These are phyloP conservation scores for Sarcophilus harrisii DNA, from an alignment of 2,797 vertebrate genomes.

Conservation along the genomic window DNA sequence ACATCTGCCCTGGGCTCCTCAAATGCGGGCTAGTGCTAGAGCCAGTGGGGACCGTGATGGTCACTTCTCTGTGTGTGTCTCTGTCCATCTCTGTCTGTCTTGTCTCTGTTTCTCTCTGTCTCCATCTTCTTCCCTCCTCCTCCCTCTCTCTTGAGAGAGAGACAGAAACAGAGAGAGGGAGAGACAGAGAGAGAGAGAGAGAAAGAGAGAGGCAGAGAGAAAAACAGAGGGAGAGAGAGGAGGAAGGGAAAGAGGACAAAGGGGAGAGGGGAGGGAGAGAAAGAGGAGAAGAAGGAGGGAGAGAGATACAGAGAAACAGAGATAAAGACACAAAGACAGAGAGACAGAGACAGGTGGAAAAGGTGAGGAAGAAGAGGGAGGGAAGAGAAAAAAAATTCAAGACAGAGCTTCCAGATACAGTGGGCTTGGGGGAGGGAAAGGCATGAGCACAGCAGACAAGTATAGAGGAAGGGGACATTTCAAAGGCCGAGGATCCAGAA, in stretches of 20 bases:
- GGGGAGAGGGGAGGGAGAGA: no score
- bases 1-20: no score
- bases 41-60: no score
- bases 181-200: accelerated
- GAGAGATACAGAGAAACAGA: neutral
- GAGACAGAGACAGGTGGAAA: neutral
- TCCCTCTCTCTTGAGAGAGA: no score
- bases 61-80: neutral
- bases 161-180: neutral
- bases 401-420: neutral
- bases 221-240: no score
- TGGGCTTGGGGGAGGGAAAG: neutral
- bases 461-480: neutral
- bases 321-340: no score
- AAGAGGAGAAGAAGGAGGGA: neutral
- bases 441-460: neutral
- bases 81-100: neutral
- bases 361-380: neutral
- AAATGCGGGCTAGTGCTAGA: no score
- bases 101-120: neutral
- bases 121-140: neutral
- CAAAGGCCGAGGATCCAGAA: neutral
- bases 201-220: neutral
- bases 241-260: no score
- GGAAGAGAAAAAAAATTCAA: neutral